A percentile compares a stretch with the other conserved stretches of the same genome.
These are phyloP conservation scores for Caenorhabditis tropicalis DNA, from an alignment of 1,140 invertebrate species.

Conservation along the genomic window DNA sequence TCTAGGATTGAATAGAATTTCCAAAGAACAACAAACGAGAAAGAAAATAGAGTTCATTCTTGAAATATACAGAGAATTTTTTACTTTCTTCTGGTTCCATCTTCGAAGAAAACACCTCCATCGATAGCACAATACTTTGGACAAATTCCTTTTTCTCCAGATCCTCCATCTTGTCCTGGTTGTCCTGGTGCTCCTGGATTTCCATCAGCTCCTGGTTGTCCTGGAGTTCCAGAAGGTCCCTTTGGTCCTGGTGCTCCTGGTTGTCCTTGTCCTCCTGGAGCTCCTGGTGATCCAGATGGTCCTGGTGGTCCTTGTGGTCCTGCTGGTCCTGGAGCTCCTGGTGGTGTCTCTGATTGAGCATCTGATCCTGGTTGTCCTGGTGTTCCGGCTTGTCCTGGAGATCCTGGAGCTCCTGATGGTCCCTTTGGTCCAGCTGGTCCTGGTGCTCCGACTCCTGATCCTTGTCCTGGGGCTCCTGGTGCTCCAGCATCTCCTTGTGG, in stretches of 20 bases:
- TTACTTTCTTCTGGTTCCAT: conserved; percentile 24
- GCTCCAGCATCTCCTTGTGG: conserved; percentile 52
- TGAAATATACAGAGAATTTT: not conserved
- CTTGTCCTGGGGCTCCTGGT: conserved; percentile 60
- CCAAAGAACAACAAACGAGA: not conserved
- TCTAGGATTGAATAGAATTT: too few relatives aligned
- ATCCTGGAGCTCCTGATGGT: conserved; percentile 17
- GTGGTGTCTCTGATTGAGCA: not conserved
- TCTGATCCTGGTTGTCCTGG: not conserved
- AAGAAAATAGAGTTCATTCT: not conserved
- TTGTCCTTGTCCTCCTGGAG: not conserved
- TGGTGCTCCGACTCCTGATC: conserved; percentile 31
- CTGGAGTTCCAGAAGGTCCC: conserved; percentile 32
- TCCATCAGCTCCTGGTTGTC: conserved; percentile 57
- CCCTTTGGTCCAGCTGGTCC: conserved; percentile 42
- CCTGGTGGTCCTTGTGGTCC: conserved; percentile 18
- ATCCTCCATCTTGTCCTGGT: not conserved
- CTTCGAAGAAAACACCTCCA: conserved; percentile 38
- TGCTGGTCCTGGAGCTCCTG: not conserved
- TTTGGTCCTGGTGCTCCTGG: conserved; percentile 5
- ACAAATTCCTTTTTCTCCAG: conserved; percentile 22
- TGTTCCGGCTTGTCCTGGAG: not conserved
- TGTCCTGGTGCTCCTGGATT: conserved; percentile 54
- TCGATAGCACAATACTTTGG: conserved; percentile 21
- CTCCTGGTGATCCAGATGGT: conserved; percentile 2